phyloP scores from a whole-genome alignment of 2,113 vertebrate species.

The Antechinus stuartii region DNA sequence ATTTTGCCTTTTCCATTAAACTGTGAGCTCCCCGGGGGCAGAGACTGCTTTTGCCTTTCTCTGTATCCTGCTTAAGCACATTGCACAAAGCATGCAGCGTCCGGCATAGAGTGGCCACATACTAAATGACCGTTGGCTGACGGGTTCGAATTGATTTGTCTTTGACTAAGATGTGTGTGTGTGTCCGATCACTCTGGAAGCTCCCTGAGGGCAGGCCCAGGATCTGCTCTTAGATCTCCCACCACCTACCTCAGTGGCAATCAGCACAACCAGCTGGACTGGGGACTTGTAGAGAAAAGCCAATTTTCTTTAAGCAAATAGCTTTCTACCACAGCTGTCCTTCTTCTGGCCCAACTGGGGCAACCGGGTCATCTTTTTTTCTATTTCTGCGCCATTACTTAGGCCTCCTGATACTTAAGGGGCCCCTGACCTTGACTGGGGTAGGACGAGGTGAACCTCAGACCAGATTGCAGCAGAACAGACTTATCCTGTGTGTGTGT shows the following conservation, averaged over 20 bases:
- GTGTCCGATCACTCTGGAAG: not conserved
- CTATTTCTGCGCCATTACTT: not conserved
- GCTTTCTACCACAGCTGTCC: not conserved
- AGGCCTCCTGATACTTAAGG: not conserved
- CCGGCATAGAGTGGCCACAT: not conserved
- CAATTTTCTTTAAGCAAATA: not conserved
- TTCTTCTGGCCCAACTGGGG: not conserved
- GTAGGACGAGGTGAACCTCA: not conserved
- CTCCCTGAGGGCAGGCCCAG: not conserved
- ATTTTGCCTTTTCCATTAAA: not conserved
- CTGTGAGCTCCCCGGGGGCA: not conserved
- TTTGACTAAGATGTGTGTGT: not conserved
- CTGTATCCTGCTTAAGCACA: not conserved
- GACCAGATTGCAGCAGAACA: not conserved
- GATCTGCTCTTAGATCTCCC: not conserved
- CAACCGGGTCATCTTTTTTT: not conserved
- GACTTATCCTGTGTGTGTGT: not conserved
- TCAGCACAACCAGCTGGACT: not conserved
- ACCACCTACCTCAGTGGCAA: not conserved
- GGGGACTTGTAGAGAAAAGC: not conserved
- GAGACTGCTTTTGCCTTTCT: not conserved
- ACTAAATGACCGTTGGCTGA: not conserved
- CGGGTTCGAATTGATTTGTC: not conserved
- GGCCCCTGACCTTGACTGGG: not conserved
- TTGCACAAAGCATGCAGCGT: not conserved